Conservation (phyloP, 2,888 invertebrate species). For the Drosophila monieri region DNA sequence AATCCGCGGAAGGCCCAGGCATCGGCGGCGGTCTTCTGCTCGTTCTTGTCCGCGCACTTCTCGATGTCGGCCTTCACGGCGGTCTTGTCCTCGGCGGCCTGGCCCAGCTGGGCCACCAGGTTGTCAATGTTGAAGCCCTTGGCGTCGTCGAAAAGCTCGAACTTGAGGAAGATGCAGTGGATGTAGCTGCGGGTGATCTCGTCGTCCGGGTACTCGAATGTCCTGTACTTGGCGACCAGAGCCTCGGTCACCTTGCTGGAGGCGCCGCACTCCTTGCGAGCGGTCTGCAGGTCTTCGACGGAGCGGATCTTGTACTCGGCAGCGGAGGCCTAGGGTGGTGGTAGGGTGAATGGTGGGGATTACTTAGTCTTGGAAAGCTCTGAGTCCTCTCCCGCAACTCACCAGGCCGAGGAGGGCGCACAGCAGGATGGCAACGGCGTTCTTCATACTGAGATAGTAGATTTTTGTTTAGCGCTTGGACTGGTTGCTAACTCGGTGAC, state of each 20-base stretch:
- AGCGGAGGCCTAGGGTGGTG: constrained; percentile 74
- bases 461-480: constrained; percentile 15
- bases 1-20: constrained; percentile 83
- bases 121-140: constrained; percentile 83
- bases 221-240: constrained; percentile 82
- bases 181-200: constrained; percentile 83
- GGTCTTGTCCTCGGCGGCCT: constrained; percentile 80
- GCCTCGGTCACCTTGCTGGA: constrained; percentile 80
- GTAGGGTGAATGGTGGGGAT: background rate
- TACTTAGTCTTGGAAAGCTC: background rate
- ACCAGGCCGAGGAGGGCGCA: constrained; percentile 82
- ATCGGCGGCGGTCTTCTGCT: constrained; percentile 80
- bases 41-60: constrained; percentile 83
- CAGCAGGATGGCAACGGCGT: constrained; percentile 76
- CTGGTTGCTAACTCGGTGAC: constrained; percentile 22
- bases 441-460: constrained; percentile 78
- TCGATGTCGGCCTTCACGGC: constrained; percentile 81
- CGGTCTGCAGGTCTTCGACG: constrained; percentile 81
- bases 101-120: constrained; percentile 82
- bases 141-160: constrained; percentile 82
- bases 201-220: constrained; percentile 83
- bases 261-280: constrained; percentile 82
- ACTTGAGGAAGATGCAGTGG: constrained; percentile 83
- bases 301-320: constrained; percentile 81
- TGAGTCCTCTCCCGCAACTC: constrained; percentile 43